Evolutionary conservation across 2,888 invertebrate genomes (phyloP).

Genomic region (Ectobius pallidus): DNA sequence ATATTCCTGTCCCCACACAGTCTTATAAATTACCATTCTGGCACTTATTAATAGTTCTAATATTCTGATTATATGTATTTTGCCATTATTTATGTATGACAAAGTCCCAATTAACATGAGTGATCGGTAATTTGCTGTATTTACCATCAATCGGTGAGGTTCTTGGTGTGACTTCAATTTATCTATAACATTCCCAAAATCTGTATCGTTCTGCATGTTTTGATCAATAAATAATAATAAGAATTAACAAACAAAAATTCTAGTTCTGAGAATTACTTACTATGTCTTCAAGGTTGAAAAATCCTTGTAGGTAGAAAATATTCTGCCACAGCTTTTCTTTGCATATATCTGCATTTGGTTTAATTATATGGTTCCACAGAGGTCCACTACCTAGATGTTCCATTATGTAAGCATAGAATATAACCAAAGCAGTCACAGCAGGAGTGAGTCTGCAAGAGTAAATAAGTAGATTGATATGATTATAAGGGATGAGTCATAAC

Average conservation of each 20-base stretch:
- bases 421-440: constrained; percentile 64
- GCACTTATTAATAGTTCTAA: too few relatives aligned
- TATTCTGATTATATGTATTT: too few relatives aligned
- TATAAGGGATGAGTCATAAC: too few relatives aligned
- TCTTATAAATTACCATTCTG: too few relatives aligned
- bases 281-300: constrained; percentile 71
- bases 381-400: constrained; percentile 69
- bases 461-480: too few relatives aligned
- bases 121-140: too few relatives aligned
- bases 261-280: constrained; percentile 55
- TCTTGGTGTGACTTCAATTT: too few relatives aligned
- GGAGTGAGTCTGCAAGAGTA: constrained; percentile 65
- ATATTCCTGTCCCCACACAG: too few relatives aligned
- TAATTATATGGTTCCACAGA: constrained; percentile 68
- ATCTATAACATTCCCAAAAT: too few relatives aligned
- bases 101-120: too few relatives aligned
- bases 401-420: constrained; percentile 72
- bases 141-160: too few relatives aligned
- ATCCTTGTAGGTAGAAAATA: constrained; percentile 70
- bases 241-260: not conserved
- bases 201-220: not conserved
- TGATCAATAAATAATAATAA: not conserved
- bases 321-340: constrained; percentile 72
- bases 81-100: too few relatives aligned
- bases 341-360: constrained; percentile 68